phyloP scores from a whole-genome alignment of 2,113 vertebrate genomes.

The Podocnemis expansa region DNA sequence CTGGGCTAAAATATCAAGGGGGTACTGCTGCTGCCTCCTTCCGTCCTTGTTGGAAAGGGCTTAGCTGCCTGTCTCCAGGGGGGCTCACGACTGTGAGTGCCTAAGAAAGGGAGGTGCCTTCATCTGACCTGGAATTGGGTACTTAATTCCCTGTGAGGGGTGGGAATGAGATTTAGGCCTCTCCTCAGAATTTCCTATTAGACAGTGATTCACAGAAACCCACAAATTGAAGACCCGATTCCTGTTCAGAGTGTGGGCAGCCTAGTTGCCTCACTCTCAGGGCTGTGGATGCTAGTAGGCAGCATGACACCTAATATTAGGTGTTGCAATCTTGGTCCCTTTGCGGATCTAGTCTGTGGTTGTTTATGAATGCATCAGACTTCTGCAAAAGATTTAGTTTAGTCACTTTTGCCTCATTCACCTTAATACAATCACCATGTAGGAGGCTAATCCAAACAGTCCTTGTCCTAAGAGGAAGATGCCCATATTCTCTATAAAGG shows the following conservation, averaged over 20 bases:
- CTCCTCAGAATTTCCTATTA: too few relatives aligned
- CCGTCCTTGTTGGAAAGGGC: too few relatives aligned
- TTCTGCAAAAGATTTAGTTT: background rate
- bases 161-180: too few relatives aligned
- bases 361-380: background rate
- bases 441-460: background rate
- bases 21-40: too few relatives aligned
- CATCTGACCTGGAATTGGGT: background rate
- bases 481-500: background rate
- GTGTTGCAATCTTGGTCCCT: background rate
- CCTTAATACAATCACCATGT: background rate
- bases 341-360: background rate
- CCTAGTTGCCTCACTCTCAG: background rate
- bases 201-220: too few relatives aligned
- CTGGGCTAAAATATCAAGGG: too few relatives aligned
- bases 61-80: background rate
- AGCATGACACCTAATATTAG: background rate
- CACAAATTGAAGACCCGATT: background rate
- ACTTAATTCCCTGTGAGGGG: background rate
- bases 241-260: background rate
- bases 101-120: background rate
- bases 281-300: background rate
- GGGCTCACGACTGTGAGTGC: background rate
- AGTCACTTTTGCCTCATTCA: background rate
- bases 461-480: background rate